Conservation (phyloP, 1,140 invertebrate genomes). For the Melanaphis sacchari region DNA sequence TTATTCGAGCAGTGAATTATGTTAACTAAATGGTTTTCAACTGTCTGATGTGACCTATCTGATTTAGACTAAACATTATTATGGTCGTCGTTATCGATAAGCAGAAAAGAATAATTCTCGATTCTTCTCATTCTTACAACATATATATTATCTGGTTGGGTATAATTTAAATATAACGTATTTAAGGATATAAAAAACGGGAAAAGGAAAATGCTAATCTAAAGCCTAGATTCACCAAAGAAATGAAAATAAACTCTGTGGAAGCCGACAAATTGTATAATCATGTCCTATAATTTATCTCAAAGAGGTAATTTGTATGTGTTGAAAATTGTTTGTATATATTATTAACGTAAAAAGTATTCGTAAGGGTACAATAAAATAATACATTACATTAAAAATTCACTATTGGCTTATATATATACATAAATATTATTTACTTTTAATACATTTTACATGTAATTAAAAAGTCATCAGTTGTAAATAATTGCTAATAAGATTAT, state of each 20-base stretch:
- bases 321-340: background rate
- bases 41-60: background rate
- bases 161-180: background rate
- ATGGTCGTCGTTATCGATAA: background rate
- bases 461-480: background rate
- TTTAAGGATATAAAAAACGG: background rate
- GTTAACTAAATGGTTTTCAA: background rate
- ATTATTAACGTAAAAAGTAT: background rate
- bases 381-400: background rate
- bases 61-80: constrained; percentile 16
- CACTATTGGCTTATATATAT: background rate
- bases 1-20: background rate
- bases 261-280: background rate
- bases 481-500: background rate
- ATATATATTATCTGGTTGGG: background rate
- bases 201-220: background rate
- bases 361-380: background rate
- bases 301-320: background rate
- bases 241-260: background rate
- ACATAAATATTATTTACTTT: background rate
- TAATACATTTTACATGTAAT: background rate
- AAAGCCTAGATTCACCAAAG: background rate
- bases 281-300: background rate
- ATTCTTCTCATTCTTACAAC: background rate
- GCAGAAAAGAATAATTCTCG: background rate